Evolutionary conservation across 2,797 vertebrate species (phyloP).

Genomic region (Hylomyscus alleni): DNA sequence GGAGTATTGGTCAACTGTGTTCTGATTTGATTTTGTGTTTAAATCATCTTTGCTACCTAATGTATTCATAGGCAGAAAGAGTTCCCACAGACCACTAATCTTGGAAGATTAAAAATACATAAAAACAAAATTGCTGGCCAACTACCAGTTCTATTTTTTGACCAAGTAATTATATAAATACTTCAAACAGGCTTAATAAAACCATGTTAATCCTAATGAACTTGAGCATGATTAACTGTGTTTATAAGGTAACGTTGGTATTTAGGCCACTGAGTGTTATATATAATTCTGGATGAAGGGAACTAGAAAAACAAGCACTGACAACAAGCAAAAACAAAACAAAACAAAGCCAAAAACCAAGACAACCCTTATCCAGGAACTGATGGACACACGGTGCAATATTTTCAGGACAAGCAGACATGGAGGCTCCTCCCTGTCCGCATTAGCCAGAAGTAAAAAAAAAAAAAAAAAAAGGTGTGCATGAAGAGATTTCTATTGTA

Average conservation of each 20-base stretch:
- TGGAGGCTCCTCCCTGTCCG: background rate
- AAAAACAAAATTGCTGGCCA: background rate
- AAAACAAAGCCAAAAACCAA: background rate
- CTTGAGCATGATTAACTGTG: slow-evolving; percentile 27
- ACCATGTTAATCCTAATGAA: background rate
- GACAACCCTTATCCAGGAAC: background rate
- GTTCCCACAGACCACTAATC: background rate
- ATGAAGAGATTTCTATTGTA: slow-evolving; percentile 36
- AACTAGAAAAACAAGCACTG: slow-evolving; percentile 15
- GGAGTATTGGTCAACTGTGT: background rate
- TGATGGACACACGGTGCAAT: background rate
- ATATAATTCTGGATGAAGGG: slow-evolving; percentile 24
- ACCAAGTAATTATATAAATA: slow-evolving; percentile 30
- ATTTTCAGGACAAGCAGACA: background rate
- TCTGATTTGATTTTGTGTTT: slow-evolving; percentile 37
- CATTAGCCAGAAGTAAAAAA: background rate
- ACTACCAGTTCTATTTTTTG: slow-evolving; percentile 33
- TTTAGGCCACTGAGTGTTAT: slow-evolving; percentile 12
- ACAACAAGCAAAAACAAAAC: background rate
- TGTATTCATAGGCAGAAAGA: background rate
- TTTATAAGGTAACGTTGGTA: background rate
- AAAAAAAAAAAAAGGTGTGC: background rate
- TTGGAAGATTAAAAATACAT: slow-evolving; percentile 17
- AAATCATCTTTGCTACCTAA: background rate
- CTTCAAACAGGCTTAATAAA: slow-evolving; percentile 41